Evolutionary conservation across 2,113 vertebrate species (phyloP).

Genomic region (Aegithalos caudatus): DNA sequence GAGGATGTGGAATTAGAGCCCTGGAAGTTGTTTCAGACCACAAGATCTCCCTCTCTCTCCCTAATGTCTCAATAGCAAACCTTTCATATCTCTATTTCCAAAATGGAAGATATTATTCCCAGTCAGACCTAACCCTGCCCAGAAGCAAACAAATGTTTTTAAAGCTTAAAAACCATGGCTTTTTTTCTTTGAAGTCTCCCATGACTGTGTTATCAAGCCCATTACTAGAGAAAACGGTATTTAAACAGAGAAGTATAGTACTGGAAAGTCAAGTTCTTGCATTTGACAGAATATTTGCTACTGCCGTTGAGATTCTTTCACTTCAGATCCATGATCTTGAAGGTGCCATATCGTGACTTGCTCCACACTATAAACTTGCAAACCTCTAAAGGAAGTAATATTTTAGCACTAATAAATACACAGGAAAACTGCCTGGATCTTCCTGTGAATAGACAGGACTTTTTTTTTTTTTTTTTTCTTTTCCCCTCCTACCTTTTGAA

Average conservation of each 20-base stretch:
- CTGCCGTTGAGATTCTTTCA: background rate
- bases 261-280: background rate
- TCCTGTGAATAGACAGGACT: too few relatives aligned
- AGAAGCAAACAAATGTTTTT: background rate
- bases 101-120: background rate
- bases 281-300: background rate
- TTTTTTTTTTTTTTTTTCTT: too few relatives aligned
- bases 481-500: background rate
- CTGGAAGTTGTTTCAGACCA: background rate
- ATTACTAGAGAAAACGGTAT: background rate
- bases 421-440: background rate
- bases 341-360: background rate
- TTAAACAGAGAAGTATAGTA: background rate
- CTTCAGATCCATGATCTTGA: background rate
- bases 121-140: background rate
- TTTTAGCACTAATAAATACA: background rate
- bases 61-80: background rate
- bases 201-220: background rate
- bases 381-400: background rate
- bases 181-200: background rate
- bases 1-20: slow-evolving; percentile 28
- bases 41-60: background rate
- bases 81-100: background rate
- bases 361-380: background rate
- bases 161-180: background rate